Percentiles rank a stretch among this genome's conserved stretches.
These are phyloP conservation scores for Subanguina moxae DNA, from an alignment of 1,140 invertebrate species.

Conservation along the genomic window DNA sequence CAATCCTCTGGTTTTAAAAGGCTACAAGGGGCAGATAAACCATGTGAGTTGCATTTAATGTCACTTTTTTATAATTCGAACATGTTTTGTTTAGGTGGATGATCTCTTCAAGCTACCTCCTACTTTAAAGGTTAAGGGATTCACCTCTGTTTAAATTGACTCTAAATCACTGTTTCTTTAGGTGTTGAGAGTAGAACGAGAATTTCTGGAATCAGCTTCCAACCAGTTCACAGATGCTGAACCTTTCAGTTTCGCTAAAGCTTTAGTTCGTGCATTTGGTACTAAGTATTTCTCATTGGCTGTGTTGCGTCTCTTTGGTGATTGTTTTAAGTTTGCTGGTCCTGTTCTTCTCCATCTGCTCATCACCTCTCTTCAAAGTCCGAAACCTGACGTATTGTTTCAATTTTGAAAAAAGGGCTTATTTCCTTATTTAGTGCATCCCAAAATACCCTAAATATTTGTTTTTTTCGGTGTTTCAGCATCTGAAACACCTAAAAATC, in stretches of 20 bases:
- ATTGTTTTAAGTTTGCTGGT: constrained; percentile 77
- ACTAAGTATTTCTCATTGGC: constrained; percentile 82
- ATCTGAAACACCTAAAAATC: too few species aligned
- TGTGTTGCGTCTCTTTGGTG: constrained; percentile 76
- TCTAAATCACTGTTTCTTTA: too few species aligned
- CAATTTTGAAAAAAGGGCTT: too few species aligned
- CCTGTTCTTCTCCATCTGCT: constrained; percentile 80
- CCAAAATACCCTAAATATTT: too few species aligned
- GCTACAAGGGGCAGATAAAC: constrained; percentile 44
- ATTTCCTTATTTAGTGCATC: too few species aligned
- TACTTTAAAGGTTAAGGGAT: constrained; percentile 19
- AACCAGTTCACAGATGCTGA: constrained; percentile 42
- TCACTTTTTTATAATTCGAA: too few species aligned
- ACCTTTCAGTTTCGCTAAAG: constrained; percentile 67
- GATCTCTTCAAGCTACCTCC: constrained; percentile 51
- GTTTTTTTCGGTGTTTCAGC: too few species aligned
- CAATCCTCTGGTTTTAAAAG: constrained; percentile 51
- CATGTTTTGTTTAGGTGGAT: constrained; percentile 52
- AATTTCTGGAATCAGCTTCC: constrained; percentile 46
- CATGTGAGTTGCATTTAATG: constrained; percentile 34
- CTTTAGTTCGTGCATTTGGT: constrained; percentile 78
- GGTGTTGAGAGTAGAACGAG: constrained; percentile 38
- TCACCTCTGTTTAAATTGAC: too few species aligned
- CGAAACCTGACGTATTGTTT: too few species aligned
- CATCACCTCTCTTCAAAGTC: constrained; percentile 69